Evolutionary conservation across 1,140 invertebrate genomes (phyloP), one percentile per base, ranked within the genome.

Genomic region (Chlorops oryzae): DNA sequence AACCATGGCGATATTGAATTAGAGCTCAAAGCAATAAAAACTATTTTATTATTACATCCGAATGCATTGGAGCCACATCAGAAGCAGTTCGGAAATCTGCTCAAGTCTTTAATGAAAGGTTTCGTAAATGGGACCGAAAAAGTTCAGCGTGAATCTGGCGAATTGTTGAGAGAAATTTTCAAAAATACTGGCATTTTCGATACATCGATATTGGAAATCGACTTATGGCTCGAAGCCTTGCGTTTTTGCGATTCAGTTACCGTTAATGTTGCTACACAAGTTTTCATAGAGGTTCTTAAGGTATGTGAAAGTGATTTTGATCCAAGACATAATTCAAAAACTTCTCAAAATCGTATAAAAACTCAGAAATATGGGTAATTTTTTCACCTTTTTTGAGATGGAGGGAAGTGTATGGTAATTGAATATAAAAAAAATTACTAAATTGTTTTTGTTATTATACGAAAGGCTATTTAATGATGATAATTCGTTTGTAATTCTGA

Each of bases 11-110:
- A 73, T 27, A 73, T 74, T 28, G 55, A 74, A 45, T 71, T 86
- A 47, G 81, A 84, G 70, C 72, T 85, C 2, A 85, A 85, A 71
- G 74, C 80, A 2, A 77, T 85, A 12, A 79, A 79, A 39, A 77
- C 85, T 25, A 78, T 85, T 58, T 55, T 85, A 4, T 63, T 70
- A 37, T 55, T 82, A 7, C 78, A 84, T 57, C 73, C 74, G n/a
- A 73, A 74, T 7, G 70, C 75, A 5, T 78, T 84, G 55, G 72
- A 76, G 15, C 72, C 78, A 3, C 71, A 77, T 22, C 77, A 80
- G 54, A 55, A 76, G 35, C 74, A 81, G 47, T 86, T 86, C 50
- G 77, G 67, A 32, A 66, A 77, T 35, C 71, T 80, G 15, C 59
- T 82, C 10, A 72, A 77, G 52, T 77, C 77, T 3, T 81, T 79